These are phyloP conservation scores for Callaeas wilsoni DNA, from an alignment of 2,113 vertebrate genomes.

Conservation along the genomic window DNA sequence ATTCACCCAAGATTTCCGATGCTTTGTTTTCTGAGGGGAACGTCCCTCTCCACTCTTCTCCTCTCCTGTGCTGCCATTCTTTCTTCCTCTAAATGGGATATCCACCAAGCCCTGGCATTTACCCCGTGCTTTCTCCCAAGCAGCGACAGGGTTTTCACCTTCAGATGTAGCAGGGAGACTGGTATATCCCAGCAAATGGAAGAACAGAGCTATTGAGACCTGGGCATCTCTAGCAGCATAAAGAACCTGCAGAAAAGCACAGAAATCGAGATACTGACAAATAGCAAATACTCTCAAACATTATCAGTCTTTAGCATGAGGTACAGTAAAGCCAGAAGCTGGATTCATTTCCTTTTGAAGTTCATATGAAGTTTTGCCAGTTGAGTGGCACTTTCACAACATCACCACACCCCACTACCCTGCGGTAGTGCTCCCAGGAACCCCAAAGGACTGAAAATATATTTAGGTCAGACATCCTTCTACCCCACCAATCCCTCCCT, in stretches of 20 bases:
- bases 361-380: not conserved
- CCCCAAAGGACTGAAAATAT: not conserved
- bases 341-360: not conserved
- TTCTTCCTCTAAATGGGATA: conserved; percentile 81
- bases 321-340: not conserved
- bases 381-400: not conserved
- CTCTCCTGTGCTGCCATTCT: conserved; percentile 57
- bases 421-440: not conserved
- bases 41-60: conserved; percentile 67
- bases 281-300: not conserved
- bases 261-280: not conserved
- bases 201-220: conserved; percentile 89
- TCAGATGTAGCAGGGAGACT: conserved; percentile 30
- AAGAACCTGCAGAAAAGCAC: conserved; percentile 74
- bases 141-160: not conserved
- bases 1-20: conserved; percentile 58
- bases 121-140: conserved; percentile 73
- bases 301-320: not conserved
- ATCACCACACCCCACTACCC: not conserved
- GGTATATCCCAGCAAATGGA: conserved; percentile 79
- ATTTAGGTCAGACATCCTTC: not conserved
- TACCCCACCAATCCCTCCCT: not conserved
- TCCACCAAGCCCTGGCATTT: conserved; percentile 87
- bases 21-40: conserved; percentile 58
- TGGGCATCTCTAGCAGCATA: conserved; percentile 94